Conservation (phyloP, 2,797 vertebrate species). For the Loriculus beryllinus region DNA sequence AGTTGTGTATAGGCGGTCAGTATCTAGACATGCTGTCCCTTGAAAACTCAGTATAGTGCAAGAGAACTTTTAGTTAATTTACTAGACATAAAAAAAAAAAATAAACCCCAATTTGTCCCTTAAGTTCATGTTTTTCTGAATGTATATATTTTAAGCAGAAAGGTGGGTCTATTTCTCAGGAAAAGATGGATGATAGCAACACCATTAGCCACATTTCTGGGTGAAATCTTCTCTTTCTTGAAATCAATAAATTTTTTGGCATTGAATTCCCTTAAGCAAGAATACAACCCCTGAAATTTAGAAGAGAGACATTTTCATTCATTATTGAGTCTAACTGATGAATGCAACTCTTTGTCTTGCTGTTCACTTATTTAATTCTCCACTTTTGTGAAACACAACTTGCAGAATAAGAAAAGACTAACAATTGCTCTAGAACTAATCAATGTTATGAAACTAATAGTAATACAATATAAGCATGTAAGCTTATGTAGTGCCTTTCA, state of each 20-base stretch:
- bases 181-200: background rate
- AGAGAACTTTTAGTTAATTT: background rate
- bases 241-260: background rate
- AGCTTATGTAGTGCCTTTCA: constrained; percentile 52
- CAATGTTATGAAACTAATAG: constrained; percentile 54
- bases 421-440: constrained; percentile 63
- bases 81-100: background rate
- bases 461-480: constrained; percentile 53
- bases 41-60: background rate
- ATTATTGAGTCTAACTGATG: background rate
- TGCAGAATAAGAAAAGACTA: constrained; percentile 22
- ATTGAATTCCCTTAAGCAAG: background rate
- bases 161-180: background rate
- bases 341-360: background rate
- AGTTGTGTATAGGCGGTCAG: background rate
- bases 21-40: background rate
- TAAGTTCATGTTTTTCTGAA: background rate
- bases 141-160: background rate
- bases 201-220: background rate
- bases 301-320: background rate
- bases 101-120: rapidly evolving
- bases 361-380: background rate
- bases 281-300: background rate
- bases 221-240: background rate
- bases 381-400: background rate